A percentile compares a stretch with the other conserved stretches of the same genome.
Evolutionary conservation across 2,888 invertebrate species (phyloP).

Genomic region (Napeogenes inachia): DNA sequence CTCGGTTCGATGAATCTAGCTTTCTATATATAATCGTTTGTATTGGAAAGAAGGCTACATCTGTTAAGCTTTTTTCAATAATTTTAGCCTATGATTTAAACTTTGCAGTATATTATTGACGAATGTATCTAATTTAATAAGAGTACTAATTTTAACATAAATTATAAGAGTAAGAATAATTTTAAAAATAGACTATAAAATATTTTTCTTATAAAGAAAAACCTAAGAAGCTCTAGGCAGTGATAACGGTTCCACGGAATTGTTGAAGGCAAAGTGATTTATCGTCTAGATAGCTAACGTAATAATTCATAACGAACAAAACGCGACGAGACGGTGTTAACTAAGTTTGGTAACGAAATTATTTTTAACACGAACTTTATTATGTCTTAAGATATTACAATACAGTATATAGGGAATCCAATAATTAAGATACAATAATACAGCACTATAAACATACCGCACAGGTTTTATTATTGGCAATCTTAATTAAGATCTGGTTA

Average conservation of each 20-base stretch:
- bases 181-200: neutral
- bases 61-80: too few species aligned
- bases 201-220: neutral
- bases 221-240: constrained; percentile 27
- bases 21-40: too few species aligned
- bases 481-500: neutral
- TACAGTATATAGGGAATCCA: neutral
- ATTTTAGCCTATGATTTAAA: too few species aligned
- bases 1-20: too few species aligned
- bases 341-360: constrained; percentile 43
- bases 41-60: too few species aligned
- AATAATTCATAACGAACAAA: constrained; percentile 59
- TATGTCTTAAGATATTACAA: neutral
- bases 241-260: constrained; percentile 43
- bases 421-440: neutral
- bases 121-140: too few species aligned
- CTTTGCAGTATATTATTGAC: too few species aligned
- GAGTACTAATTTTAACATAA: too few species aligned
- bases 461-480: neutral
- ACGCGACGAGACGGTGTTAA: constrained; percentile 52
- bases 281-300: constrained; percentile 56
- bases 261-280: constrained; percentile 47
- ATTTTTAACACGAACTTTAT: constrained; percentile 31
- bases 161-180: neutral
- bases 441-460: neutral